Evolutionary conservation across 1,140 invertebrate species (phyloP).

Genomic region (Atta colombica): DNA sequence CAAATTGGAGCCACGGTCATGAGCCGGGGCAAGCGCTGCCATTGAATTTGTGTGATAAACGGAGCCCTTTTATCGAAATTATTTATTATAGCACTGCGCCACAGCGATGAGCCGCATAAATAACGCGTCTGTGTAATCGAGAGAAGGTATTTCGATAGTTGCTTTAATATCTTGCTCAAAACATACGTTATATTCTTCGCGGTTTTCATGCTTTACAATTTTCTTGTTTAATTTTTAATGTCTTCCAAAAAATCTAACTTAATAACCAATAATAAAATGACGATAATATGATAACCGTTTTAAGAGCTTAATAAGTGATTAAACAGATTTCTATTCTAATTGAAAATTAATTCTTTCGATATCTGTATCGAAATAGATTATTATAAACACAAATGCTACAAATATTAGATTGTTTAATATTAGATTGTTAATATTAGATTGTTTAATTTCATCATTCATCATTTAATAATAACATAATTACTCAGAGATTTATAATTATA

Average conservation of each 20-base stretch:
- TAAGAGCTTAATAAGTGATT: not conserved
- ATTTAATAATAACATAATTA: not conserved
- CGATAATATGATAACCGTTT: not conserved
- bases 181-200: not conserved
- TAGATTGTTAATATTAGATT: not conserved
- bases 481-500: not conserved
- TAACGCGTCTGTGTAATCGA: slow-evolving; percentile 10
- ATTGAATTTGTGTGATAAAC: slow-evolving; percentile 62
- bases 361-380: not conserved
- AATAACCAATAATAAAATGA: not conserved
- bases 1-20: slow-evolving; percentile 38
- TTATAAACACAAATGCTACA: not conserved
- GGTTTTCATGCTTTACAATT: not conserved
- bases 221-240: not conserved
- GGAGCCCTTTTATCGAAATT: slow-evolving; percentile 57
- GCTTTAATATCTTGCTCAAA: slow-evolving; percentile 24
- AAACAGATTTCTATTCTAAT: not conserved
- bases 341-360: not conserved
- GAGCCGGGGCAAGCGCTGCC: slow-evolving; percentile 30
- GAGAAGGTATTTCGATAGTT: slow-evolving; percentile 36
- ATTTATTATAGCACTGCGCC: slow-evolving; percentile 42
- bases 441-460: not conserved
- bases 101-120: slow-evolving; percentile 57
- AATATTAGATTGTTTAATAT: not conserved
- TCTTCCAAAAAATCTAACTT: not conserved